Evolutionary conservation across 2,888 invertebrate species (phyloP).

Genomic region (Imbricaverruca yamaguchii): DNA sequence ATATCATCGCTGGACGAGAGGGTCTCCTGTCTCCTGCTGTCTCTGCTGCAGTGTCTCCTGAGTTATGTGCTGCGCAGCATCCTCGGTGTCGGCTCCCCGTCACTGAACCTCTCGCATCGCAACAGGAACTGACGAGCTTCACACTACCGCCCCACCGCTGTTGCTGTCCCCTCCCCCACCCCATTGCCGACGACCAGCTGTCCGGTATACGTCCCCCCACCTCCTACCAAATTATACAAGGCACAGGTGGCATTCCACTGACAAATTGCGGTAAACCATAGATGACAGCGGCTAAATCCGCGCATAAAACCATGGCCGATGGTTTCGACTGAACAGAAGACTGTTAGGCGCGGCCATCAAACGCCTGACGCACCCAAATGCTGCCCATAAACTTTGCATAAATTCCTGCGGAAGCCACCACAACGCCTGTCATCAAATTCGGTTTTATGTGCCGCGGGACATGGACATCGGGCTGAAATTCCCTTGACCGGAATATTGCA

Average conservation of each 20-base stretch:
- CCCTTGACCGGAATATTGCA: too few relatives aligned
- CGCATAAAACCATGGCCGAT: not conserved
- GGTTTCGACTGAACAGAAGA: not conserved
- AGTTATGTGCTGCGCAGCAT: too few relatives aligned
- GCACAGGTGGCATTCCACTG: slow-evolving; percentile 9
- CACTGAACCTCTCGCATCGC: too few relatives aligned
- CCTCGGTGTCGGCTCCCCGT: too few relatives aligned
- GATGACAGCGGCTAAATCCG: not conserved
- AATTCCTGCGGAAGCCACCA: not conserved
- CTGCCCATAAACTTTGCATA: not conserved
- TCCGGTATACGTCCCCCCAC: too few relatives aligned
- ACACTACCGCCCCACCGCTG: too few relatives aligned
- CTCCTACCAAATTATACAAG: not conserved
- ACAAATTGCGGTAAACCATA: not conserved
- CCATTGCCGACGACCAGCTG: too few relatives aligned
- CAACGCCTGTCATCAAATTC: not conserved
- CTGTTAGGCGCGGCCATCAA: not conserved
- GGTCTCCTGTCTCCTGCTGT: too few relatives aligned
- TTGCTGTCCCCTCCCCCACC: too few relatives aligned
- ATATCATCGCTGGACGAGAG: too few relatives aligned
- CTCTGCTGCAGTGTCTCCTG: too few relatives aligned
- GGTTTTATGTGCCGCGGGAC: not conserved
- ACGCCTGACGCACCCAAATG: not conserved
- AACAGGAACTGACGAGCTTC: too few relatives aligned
- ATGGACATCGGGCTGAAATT: not conserved